Base-by-base conservation (phyloP, 2,888 invertebrate species). In the Leucania comma region DNA sequence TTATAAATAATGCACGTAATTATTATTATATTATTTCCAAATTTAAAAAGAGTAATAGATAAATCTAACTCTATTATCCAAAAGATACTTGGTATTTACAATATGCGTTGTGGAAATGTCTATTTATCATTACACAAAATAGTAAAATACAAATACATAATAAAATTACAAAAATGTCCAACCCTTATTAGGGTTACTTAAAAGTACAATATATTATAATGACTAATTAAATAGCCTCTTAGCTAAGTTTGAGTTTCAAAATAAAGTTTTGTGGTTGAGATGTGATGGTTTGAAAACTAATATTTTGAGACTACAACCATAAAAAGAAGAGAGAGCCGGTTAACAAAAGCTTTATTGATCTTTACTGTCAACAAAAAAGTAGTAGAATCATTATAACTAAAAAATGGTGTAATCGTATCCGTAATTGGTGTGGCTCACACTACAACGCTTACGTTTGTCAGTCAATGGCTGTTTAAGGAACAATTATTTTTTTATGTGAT, bases 151-250 rank as follows among this genome's bases (percentile, higher is more conserved):
- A n/a, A n/a, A n/a, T n/a, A n/a, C n/a, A n/a, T n/a, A 32, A 38
- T 26, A 20, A 56, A 22, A 56, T 53, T 48, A 64, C 9, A 56
- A 46, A 42, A n/a, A 54, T 54, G 20, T 53, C 20, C 1, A 60
- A 72, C 59, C 59, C 42, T 6, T 32, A 29, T 22, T 2, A 22
- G 32, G 62, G 54, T 59, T 65, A 59, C 26, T 38, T 75, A 63
- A 29, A 72, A 68, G 26, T 78, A 62, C 66, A 56, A 58, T 73
- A 48, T 20, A 68, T 62, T 65, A 57, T 73, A 65, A 68, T 78
- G 73, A 73, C 60, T 78, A 50, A 69, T 69, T 59, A 58, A 75
- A 65, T 78, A 81, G 81, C 81, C 81, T 81, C 81, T 81, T 78
- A 75, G 50, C 65, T 75, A 78, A 63, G 46, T 54, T 64, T 50